Conservation (phyloP, 2,113 vertebrate genomes). For the Pangasianodon hypophthalmus region DNA sequence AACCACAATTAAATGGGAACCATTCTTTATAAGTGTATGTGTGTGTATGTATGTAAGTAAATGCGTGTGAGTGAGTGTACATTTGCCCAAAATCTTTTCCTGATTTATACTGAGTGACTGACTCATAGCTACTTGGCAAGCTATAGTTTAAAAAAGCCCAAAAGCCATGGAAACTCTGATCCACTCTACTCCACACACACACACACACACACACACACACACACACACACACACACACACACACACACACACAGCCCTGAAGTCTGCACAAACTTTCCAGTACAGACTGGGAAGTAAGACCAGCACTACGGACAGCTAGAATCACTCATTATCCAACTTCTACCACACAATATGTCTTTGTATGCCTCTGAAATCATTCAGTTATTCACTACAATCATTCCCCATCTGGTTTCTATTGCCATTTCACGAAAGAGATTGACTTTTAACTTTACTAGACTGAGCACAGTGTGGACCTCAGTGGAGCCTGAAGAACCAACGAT, state of each 20-base stretch:
- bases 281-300: slow-evolving; percentile 45
- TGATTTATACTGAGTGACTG: slow-evolving; percentile 62
- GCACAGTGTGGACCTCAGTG: neutral
- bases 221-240: slow-evolving; percentile 48
- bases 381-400: slow-evolving; percentile 26
- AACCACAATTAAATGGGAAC: slow-evolving; percentile 46
- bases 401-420: slow-evolving; percentile 63
- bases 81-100: slow-evolving; percentile 62
- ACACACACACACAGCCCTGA: slow-evolving; percentile 39
- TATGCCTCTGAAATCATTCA: slow-evolving; percentile 38
- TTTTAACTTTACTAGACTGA: neutral
- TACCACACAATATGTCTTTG: slow-evolving; percentile 50
- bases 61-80: slow-evolving; percentile 2
- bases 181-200: slow-evolving; percentile 55
- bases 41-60: neutral
- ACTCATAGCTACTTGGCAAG: slow-evolving; percentile 62
- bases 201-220: slow-evolving; percentile 46
- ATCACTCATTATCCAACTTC: slow-evolving; percentile 58
- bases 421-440: neutral
- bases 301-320: slow-evolving; percentile 52
- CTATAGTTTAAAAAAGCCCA: slow-evolving; percentile 44
- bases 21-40: slow-evolving; percentile 9
- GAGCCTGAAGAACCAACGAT: neutral
- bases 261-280: slow-evolving; percentile 51
- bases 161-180: slow-evolving; percentile 69